phyloP scores from a whole-genome alignment of 2,113 vertebrate species.

The Theropithecus gelada region DNA sequence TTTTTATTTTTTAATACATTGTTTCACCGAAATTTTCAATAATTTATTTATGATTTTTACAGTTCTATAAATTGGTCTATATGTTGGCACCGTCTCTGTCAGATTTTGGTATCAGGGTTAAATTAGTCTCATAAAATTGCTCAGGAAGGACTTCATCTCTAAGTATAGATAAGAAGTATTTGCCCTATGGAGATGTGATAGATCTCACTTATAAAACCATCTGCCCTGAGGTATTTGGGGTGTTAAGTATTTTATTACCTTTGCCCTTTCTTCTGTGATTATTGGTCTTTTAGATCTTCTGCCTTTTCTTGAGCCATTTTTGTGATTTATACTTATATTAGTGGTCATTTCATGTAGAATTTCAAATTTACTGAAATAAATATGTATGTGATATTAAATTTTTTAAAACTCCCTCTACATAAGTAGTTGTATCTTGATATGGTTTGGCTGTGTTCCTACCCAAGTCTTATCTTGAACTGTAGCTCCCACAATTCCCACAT shows the following conservation, averaged over 20 bases:
- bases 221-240: neutral
- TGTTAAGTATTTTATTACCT: conserved; percentile 34
- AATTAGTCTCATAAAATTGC: conserved; percentile 44
- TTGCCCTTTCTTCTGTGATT: conserved; percentile 19
- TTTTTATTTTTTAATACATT: neutral
- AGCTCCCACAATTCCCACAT: no score
- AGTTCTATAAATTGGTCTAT: neutral
- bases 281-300: neutral
- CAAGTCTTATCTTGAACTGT: no score
- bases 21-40: neutral
- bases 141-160: conserved; percentile 27
- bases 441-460: no score
- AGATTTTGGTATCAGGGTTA: conserved; percentile 46
- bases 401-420: neutral
- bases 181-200: neutral
- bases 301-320: neutral
- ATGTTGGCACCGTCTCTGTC: neutral
- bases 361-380: conserved; percentile 6
- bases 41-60: conserved; percentile 21
- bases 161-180: conserved; percentile 43
- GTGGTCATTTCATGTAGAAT: neutral
- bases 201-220: neutral
- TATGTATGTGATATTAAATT: neutral
- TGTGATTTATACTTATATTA: neutral
- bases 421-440: neutral